These are phyloP conservation scores for Carduelis carduelis DNA, from an alignment of 2,797 vertebrate genomes.

Conservation along the genomic window DNA sequence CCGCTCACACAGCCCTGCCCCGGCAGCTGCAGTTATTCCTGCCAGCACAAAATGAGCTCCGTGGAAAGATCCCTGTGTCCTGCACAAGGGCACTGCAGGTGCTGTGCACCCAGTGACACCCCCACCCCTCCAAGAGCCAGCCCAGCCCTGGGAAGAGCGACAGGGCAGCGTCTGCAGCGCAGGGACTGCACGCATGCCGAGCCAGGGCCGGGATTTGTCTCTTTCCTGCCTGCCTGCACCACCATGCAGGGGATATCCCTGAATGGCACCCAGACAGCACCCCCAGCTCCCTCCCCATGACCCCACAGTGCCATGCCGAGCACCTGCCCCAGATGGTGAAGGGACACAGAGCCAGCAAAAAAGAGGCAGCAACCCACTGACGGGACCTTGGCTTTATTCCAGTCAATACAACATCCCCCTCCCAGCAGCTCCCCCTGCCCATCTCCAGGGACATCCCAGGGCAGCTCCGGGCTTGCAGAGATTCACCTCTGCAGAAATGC, in stretches of 20 bases:
- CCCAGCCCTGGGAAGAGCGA: neutral
- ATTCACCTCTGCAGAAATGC: neutral
- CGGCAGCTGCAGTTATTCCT: neutral
- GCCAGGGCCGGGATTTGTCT: too few relatives aligned
- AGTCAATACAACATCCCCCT: neutral
- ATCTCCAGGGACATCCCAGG: neutral
- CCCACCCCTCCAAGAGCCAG: neutral
- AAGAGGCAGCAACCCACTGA: neutral
- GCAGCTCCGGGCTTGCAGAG: neutral
- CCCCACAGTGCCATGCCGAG: accelerated
- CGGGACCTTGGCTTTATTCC: slow-evolving; percentile 20
- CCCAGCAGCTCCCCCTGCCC: neutral
- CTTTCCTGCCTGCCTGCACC: accelerated
- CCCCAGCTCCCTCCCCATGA: neutral
- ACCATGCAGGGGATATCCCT: accelerated
- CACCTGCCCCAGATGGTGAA: accelerated
- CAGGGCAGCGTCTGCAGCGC: neutral
- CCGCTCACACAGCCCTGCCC: neutral
- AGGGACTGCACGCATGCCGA: accelerated
- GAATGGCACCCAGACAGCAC: accelerated
- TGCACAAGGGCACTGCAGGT: neutral
- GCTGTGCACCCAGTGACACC: neutral
- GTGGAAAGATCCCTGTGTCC: neutral
- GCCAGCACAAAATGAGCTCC: neutral
- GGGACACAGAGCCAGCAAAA: neutral